Percentiles rank a stretch among this genome's conserved stretches.
Conservation (phyloP, 2,888 invertebrate genomes). For the Leptothorax acervorum region DNA sequence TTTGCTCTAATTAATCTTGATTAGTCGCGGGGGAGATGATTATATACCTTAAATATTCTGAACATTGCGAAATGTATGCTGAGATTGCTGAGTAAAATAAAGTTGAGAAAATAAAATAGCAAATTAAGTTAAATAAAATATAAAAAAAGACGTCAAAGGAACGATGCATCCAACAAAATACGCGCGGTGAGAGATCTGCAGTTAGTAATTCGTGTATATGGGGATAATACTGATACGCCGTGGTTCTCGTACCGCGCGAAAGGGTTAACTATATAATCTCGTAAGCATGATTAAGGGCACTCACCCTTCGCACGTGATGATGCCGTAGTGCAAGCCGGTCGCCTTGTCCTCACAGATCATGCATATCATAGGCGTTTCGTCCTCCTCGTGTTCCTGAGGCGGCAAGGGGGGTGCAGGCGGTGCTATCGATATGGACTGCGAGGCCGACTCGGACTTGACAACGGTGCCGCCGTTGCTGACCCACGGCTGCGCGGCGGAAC, state of each 20-base stretch:
- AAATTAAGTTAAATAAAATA: not conserved
- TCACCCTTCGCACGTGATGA: constrained; percentile 99
- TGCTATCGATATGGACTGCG: constrained; percentile 80
- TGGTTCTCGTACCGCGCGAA: not conserved
- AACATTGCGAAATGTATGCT: not conserved
- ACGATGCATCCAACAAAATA: not conserved
- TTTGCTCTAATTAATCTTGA: not conserved
- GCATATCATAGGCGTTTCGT: constrained; percentile 97
- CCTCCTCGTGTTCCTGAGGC: constrained; percentile 89
- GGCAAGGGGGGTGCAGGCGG: constrained; percentile 85
- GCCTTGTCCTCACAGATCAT: constrained; percentile 99
- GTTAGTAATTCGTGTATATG: not conserved
- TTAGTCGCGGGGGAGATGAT: not conserved
- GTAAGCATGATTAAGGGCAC: constrained; percentile 65
- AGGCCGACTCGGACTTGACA: constrained; percentile 81
- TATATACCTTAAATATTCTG: not conserved
- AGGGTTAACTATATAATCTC: not conserved
- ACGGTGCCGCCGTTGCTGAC: constrained; percentile 82
- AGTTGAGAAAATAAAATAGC: not conserved
- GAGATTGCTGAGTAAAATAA: not conserved
- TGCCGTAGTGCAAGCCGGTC: constrained; percentile 99
- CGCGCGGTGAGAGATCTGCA: not conserved
- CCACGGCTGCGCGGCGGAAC: constrained; percentile 82
- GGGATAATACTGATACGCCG: not conserved
- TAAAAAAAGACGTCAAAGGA: not conserved